A percentile compares a stretch with the other conserved stretches of the same genome.
phyloP scores from a whole-genome alignment of 37 sponge, comb jelly and placozoan species.

The Hormiphora californensis region DNA sequence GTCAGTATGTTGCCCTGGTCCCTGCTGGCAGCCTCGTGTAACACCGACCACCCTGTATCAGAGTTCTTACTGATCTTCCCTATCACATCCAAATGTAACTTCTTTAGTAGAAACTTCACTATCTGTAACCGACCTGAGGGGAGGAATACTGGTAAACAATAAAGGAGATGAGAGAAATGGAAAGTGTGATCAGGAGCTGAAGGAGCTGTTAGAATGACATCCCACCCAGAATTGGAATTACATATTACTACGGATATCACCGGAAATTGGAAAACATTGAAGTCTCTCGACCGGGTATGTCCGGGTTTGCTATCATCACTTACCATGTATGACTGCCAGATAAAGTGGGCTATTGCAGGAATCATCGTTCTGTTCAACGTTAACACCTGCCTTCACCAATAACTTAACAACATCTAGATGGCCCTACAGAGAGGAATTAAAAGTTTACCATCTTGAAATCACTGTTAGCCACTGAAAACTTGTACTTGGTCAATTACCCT shows the following conservation, averaged over 20 bases:
- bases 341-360: neutral
- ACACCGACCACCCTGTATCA: slow-evolving; percentile 86
- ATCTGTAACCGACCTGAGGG: slow-evolving; percentile 2
- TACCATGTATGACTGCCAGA: slow-evolving; percentile 4
- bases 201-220: neutral
- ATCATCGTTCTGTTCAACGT: slow-evolving; percentile 1
- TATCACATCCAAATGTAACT: neutral
- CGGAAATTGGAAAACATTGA: too few species aligned
- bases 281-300: too few species aligned
- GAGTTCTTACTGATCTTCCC: slow-evolving; percentile 54
- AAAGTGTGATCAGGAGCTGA: too few species aligned
- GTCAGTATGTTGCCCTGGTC: slow-evolving; percentile 54
- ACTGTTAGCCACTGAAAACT: too few species aligned
- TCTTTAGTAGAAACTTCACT: slow-evolving; percentile 21
- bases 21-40: slow-evolving; percentile 91
- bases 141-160: neutral
- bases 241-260: too few species aligned
- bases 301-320: too few species aligned
- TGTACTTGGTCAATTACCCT: too few species aligned
- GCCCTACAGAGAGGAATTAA: neutral
- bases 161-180: too few species aligned
- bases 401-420: neutral
- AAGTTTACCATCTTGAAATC: too few species aligned
- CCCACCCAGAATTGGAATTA: neutral
- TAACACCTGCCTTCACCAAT: neutral